Evolutionary conservation across 2,113 vertebrate species (phyloP).

Genomic region (Menura novaehollandiae): DNA sequence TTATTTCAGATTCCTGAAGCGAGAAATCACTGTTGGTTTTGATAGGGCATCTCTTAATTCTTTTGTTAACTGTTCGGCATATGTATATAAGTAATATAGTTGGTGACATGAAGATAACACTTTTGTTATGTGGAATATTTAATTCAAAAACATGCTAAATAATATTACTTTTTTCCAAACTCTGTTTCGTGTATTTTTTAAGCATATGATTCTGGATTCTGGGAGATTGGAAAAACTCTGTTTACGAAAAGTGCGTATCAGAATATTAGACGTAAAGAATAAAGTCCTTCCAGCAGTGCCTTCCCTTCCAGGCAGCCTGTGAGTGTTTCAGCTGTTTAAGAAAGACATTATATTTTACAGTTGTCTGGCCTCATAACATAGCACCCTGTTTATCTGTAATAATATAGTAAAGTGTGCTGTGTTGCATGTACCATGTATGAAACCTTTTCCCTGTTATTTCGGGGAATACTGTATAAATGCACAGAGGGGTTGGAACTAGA

Average conservation of each 20-base stretch:
- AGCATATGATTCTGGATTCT: neutral
- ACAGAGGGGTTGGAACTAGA: neutral
- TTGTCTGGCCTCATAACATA: neutral
- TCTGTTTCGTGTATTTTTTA: constrained; percentile 66
- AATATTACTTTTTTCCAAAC: constrained; percentile 77
- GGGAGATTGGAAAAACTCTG: neutral
- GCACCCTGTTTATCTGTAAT: neutral
- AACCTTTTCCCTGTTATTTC: neutral
- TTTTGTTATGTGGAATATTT: constrained; percentile 84
- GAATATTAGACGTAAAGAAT: neutral
- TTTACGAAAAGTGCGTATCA: neutral
- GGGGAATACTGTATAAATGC: neutral
- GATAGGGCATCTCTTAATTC: constrained; percentile 59
- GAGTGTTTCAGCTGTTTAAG: neutral
- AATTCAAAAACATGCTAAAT: constrained; percentile 79
- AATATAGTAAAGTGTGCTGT: neutral
- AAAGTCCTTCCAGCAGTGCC: neutral
- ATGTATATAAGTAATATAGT: constrained; percentile 73
- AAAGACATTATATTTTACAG: neutral
- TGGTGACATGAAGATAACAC: constrained; percentile 69
- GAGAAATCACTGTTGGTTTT: constrained; percentile 62
- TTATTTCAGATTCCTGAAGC: constrained; percentile 48
- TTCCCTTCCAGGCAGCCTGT: neutral
- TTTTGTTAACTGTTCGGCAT: constrained; percentile 57
- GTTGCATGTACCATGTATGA: neutral